Evolutionary conservation across 2,113 vertebrate genomes (phyloP), one percentile per base, ranked within the genome.

Genomic region (Laterallus jamaicensis): DNA sequence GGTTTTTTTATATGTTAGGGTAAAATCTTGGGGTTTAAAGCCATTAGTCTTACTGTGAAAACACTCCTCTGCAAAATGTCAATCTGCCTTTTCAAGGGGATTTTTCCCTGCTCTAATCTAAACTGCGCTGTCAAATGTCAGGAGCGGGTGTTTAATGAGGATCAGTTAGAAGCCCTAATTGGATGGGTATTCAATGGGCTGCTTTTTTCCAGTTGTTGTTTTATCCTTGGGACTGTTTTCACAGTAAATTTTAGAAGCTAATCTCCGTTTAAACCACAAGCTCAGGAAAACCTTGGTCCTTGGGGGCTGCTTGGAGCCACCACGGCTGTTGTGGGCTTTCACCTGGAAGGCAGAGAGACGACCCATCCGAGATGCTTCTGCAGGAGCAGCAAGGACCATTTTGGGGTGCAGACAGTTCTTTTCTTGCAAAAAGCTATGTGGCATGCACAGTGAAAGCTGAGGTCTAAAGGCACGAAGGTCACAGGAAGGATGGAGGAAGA

Each of bases 141-240:
- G 93, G 77, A 96, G 52, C 2, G 40, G 92, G 40, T 79, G 56
- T 76, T 71, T 97, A 97, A 97, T 85, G 97, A 97, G 94, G 86
- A 93, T 71, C 25, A 55, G 84, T 92, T 95, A 92, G 97, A 95
- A 96, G 91, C 79, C 47, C 93, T 96, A 97, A 97, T 97, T 97
- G 97, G 97, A 92, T 86, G 87, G 91, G 83, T 94, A 93, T 92
- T 97, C 95, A 95, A 73, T 58, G 44, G 68, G 82, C 40, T 86
- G 9, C 60, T 56, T 52, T 60, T 39, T 50, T 70, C n/a, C 5
- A 3, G 54, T 85, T 66, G 52, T 91, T 81, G 19, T 85, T 92
- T 91, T 17, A 93, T 96, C 91, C 86, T 78, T 54, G 67, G 71
- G 87, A 96, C 7, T 94, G 77, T 96, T 97, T 97, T 93, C 82